Percentiles rank a stretch among this genome's conserved stretches.
Conservation (phyloP, 1,140 invertebrate species). For the Eueides isabella region DNA sequence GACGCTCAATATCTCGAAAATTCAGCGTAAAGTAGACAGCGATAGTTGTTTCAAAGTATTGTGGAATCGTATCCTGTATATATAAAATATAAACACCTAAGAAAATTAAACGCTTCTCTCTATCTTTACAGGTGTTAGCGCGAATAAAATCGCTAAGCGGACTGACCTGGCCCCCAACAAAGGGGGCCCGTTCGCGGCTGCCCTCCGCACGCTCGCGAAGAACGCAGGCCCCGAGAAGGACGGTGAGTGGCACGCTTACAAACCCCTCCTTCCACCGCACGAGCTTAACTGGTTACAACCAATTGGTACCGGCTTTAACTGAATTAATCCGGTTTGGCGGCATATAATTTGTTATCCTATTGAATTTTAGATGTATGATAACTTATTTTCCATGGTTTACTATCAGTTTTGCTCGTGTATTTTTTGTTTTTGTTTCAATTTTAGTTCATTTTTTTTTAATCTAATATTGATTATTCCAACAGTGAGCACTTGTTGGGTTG, state of each 20-base stretch:
- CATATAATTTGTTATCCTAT: too few species aligned
- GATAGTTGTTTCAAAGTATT: too few species aligned
- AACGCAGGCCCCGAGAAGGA: constrained; percentile 84
- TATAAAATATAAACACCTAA: too few species aligned
- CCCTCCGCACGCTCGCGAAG: constrained; percentile 87
- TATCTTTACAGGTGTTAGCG: constrained; percentile 69
- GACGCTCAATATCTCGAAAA: too few species aligned
- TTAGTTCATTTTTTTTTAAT: constrained; percentile 30
- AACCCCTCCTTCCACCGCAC: constrained; percentile 8
- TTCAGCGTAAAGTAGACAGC: too few species aligned
- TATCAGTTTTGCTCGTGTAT: constrained; percentile 27
- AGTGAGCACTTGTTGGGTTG: constrained; percentile 51
- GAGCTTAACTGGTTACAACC: constrained; percentile 1
- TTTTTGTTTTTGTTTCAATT: constrained; percentile 35
- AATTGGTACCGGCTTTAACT: background rate
- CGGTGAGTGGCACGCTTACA: constrained; percentile 59
- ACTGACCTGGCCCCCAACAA: constrained; percentile 71
- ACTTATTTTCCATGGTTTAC: background rate
- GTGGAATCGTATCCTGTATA: too few species aligned
- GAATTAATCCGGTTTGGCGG: too few species aligned
- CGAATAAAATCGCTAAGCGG: constrained; percentile 76
- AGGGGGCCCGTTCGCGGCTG: constrained; percentile 85
- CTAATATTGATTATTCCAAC: constrained; percentile 30
- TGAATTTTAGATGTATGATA: background rate
- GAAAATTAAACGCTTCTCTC: constrained; percentile 1